phyloP scores from a whole-genome alignment of 92 coral and sea anemone species.

The Porites evermanni region DNA sequence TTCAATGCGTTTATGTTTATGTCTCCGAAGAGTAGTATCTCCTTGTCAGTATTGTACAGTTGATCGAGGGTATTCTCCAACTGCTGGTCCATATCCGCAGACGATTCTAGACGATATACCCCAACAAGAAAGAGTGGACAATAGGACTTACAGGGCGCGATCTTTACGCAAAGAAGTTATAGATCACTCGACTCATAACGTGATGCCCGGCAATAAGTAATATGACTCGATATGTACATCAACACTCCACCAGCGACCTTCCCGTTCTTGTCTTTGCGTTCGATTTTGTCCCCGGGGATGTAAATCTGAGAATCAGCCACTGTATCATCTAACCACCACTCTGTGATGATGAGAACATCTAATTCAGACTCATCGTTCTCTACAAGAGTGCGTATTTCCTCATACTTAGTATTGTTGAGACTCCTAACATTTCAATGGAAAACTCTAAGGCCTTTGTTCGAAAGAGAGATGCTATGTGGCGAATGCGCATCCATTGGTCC shows the following conservation, averaged over 20 bases:
- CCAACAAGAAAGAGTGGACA: too few relatives aligned
- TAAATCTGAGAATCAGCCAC: not conserved
- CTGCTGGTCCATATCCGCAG: not conserved
- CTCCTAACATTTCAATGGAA: too few relatives aligned
- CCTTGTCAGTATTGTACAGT: not conserved
- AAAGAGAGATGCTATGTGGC: too few relatives aligned
- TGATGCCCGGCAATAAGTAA: not conserved
- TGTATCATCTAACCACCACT: not conserved
- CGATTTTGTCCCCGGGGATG: not conserved
- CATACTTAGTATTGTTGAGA: too few relatives aligned
- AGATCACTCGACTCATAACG: not conserved
- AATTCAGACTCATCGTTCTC: not conserved
- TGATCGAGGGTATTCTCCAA: not conserved
- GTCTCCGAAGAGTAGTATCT: constrained; percentile 18
- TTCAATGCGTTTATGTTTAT: constrained; percentile 12
- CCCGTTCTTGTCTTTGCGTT: not conserved
- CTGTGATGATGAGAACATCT: not conserved
- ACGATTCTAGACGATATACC: not conserved
- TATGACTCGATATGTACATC: not conserved
- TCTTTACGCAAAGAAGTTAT: not conserved
- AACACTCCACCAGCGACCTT: not conserved
- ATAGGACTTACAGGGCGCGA: too few relatives aligned
- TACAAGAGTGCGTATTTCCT: too few relatives aligned
- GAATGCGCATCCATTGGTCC: too few relatives aligned
- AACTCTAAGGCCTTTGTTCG: too few relatives aligned